These are phyloP conservation scores for Propithecus coquereli DNA, from an alignment of 2,113 vertebrate species.

Conservation along the genomic window DNA sequence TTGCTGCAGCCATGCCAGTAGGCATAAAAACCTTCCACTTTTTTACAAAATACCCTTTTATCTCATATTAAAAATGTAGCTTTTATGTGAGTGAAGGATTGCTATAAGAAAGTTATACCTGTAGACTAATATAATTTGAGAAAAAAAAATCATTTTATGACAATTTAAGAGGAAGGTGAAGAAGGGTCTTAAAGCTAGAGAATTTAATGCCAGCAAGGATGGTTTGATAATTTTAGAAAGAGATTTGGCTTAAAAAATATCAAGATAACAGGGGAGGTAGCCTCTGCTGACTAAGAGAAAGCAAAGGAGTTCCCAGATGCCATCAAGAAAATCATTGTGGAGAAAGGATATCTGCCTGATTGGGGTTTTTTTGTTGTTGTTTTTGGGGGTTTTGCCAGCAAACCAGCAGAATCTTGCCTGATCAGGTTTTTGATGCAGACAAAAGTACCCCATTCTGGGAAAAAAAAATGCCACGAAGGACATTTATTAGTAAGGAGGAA, in stretches of 20 bases:
- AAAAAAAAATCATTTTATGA: not conserved
- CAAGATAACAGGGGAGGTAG: too few species aligned
- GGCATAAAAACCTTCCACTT: not conserved
- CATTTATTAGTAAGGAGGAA: not conserved
- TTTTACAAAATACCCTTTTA: not conserved
- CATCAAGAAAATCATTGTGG: not conserved
- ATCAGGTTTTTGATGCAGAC: not conserved
- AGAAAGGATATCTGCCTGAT: not conserved
- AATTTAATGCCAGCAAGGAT: too few species aligned
- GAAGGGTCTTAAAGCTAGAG: too few species aligned
- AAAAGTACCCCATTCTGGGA: not conserved
- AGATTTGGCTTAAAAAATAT: too few species aligned
- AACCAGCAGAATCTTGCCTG: not conserved
- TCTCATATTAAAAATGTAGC: not conserved
- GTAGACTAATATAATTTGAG: not conserved
- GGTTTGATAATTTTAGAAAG: too few species aligned
- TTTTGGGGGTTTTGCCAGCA: too few species aligned
- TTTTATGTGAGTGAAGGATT: not conserved
- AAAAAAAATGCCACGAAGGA: not conserved
- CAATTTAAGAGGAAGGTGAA: too few species aligned
- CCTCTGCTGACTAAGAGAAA: too few species aligned
- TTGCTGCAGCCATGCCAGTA: not conserved
- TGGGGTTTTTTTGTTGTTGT: not conserved
- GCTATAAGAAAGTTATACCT: not conserved
- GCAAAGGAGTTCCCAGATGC: too few species aligned